A percentile compares a stretch with the other conserved stretches of the same genome.
phyloP scores from a whole-genome alignment of 2,113 vertebrate species.

The Brachyhypopomus gauderio region DNA sequence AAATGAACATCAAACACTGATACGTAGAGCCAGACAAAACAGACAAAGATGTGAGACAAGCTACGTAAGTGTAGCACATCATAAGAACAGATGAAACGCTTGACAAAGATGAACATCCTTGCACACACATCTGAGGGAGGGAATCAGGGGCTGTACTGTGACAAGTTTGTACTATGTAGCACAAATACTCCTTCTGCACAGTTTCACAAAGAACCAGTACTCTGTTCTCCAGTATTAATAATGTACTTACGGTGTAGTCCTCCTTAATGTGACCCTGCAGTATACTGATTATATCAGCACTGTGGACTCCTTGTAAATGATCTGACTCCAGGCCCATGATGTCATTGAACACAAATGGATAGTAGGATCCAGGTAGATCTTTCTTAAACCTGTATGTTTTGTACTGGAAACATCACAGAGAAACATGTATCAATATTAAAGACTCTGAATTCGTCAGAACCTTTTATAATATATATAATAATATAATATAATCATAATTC shows the following conservation, averaged over 20 bases:
- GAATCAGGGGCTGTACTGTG: too few relatives aligned
- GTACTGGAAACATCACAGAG: conserved; percentile 7
- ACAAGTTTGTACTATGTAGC: neutral
- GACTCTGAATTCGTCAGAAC: too few relatives aligned
- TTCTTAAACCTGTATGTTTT: conserved; percentile 30
- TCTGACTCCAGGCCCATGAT: conserved; percentile 32
- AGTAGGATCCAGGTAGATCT: neutral
- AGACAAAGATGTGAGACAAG: too few relatives aligned
- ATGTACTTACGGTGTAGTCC: conserved; percentile 21
- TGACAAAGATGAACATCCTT: too few relatives aligned
- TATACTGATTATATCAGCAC: conserved; percentile 6
- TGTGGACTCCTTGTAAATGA: neutral
- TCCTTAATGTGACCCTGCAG: conserved; percentile 12
- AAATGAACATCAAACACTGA: too few relatives aligned
- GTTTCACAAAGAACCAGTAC: neutral
- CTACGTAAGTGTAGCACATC: too few relatives aligned
- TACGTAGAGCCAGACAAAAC: too few relatives aligned
- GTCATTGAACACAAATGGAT: conserved; percentile 39
- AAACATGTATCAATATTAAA: too few relatives aligned
- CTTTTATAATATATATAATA: too few relatives aligned
- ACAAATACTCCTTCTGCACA: neutral
- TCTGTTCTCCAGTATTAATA: neutral
- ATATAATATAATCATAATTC: too few relatives aligned
- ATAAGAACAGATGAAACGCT: too few relatives aligned
- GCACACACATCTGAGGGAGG: too few relatives aligned